Base-by-base conservation (phyloP, 2,888 invertebrate species). In the Melanargia galathea region DNA sequence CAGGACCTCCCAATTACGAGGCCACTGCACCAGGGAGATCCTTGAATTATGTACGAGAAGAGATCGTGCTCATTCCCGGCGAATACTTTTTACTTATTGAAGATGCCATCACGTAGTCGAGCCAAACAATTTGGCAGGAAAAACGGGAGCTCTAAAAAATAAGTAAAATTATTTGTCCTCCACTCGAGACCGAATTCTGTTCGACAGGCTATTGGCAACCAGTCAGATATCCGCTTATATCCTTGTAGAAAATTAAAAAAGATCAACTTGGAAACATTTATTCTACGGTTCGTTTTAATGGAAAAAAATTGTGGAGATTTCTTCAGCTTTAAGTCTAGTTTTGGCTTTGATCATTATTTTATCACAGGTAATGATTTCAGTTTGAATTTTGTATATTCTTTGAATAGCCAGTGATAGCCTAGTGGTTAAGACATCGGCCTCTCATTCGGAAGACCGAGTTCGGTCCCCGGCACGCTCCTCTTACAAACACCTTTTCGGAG, bases 121-220 rank as follows among this genome's bases (percentile, higher is more conserved):
- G 48, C 57, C 40, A 58, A 65, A 65, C 58, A 62, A 65, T 62
- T 65, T 65, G 62, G 64, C 64, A 58, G 48, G 40, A 11, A 24
- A 33, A 62, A 7, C 22, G 30, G 54, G 30, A n/a, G 52, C 33
- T 45, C 64, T 48, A 61, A 58, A 64, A 62, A 46, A 48, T 62
- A 54, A 61, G 52, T 66, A 43, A 57, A 63, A 33, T 60, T 61
- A 49, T 35, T 55, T 64, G 54, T 61, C 30, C 60, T 64, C 60
- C 38, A 56, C 56, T 46, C 33, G 52, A 52, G 35, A 35, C 57
- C 20, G 35, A 63, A 57, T 66, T 35, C 56, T 22, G 46, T 63
- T 65, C 56, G 63, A 65, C 38, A 46, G 60, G 52, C 63, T 52
- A 63, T 65, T 65, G 65, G 65, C 60, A 65, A 65, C 57, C 49